A percentile compares a stretch with the other conserved stretches of the same genome.
phyloP scores from a whole-genome alignment of 53 echinoderm and acorn worm genomes.

The Holothuria scabra region DNA sequence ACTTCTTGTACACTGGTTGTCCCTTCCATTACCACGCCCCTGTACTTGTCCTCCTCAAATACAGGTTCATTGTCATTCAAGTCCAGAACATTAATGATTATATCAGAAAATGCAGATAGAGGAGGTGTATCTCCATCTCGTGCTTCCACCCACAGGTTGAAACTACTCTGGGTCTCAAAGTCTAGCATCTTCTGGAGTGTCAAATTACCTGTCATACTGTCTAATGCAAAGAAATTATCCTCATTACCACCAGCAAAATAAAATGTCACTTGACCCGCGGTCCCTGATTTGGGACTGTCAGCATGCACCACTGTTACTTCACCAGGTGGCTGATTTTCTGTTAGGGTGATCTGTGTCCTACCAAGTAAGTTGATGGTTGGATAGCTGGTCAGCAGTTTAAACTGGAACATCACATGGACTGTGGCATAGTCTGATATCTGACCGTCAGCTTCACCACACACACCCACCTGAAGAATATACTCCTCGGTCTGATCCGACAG shows the following conservation, averaged over 20 bases:
- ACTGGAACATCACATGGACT: slow-evolving; percentile 10
- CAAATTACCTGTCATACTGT: slow-evolving; percentile 70
- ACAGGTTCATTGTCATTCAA: slow-evolving; percentile 86
- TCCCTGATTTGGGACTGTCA: slow-evolving; percentile 59
- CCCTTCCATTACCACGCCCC: slow-evolving; percentile 63
- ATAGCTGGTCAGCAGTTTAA: slow-evolving; percentile 41
- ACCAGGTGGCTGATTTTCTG: slow-evolving; percentile 59
- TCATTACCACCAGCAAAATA: slow-evolving; percentile 79
- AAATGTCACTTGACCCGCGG: slow-evolving; percentile 57
- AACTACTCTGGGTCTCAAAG: slow-evolving; percentile 67
- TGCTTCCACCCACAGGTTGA: slow-evolving; percentile 79
- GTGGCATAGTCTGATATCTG: slow-evolving; percentile 23
- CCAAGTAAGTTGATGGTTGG: slow-evolving; percentile 67
- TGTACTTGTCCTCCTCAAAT: slow-evolving; percentile 67
- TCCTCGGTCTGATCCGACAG: slow-evolving; percentile 62
- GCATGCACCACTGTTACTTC: slow-evolving; percentile 64
- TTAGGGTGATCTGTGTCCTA: slow-evolving; percentile 54
- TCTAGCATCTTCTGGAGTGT: slow-evolving; percentile 64
- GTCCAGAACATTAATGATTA: slow-evolving; percentile 67
- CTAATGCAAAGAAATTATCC: slow-evolving; percentile 64
- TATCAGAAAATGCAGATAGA: slow-evolving; percentile 64
- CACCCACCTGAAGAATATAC: slow-evolving; percentile 73
- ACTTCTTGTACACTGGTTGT: slow-evolving; percentile 45
- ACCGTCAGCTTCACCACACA: slow-evolving; percentile 39
- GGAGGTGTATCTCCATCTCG: slow-evolving; percentile 69